These are phyloP conservation scores for Galerucella pusilla DNA, from an alignment of 2,888 invertebrate species.

Conservation along the genomic window DNA sequence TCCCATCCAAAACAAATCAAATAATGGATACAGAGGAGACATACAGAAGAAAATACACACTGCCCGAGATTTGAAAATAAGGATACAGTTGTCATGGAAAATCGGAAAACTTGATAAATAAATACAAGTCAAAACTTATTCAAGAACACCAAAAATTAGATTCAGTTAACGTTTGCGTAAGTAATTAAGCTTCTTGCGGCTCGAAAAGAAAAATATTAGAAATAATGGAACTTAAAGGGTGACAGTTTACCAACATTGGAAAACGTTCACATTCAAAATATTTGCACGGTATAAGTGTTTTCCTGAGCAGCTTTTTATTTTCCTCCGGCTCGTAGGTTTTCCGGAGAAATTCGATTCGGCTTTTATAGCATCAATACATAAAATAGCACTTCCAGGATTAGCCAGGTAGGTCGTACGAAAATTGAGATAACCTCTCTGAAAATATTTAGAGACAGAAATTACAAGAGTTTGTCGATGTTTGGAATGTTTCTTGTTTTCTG, in stretches of 20 bases:
- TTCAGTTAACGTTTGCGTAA: constrained; percentile 29
- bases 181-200: constrained; percentile 27
- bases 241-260: constrained; percentile 42
- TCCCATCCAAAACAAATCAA: too few species aligned
- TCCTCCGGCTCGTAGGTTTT: constrained; percentile 14
- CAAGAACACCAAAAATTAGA: constrained; percentile 19
- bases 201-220: constrained; percentile 37
- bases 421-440: constrained; percentile 15
- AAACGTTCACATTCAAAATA: constrained; percentile 38
- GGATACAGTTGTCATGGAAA: too few species aligned
- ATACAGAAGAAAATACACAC: too few species aligned
- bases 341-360: constrained; percentile 14
- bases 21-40: too few species aligned
- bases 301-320: constrained; percentile 31
- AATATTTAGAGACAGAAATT: background rate
- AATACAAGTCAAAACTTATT: too few species aligned
- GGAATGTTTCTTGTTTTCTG: background rate
- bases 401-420: constrained; percentile 18
- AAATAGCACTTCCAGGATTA: constrained; percentile 32
- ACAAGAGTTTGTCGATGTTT: background rate
- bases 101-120: too few species aligned
- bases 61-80: too few species aligned
- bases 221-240: constrained; percentile 44
- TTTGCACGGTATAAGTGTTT: constrained; percentile 38
- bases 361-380: constrained; percentile 29